Conservation (phyloP, 2,888 invertebrate genomes). For the Cryptus viduatorius region DNA sequence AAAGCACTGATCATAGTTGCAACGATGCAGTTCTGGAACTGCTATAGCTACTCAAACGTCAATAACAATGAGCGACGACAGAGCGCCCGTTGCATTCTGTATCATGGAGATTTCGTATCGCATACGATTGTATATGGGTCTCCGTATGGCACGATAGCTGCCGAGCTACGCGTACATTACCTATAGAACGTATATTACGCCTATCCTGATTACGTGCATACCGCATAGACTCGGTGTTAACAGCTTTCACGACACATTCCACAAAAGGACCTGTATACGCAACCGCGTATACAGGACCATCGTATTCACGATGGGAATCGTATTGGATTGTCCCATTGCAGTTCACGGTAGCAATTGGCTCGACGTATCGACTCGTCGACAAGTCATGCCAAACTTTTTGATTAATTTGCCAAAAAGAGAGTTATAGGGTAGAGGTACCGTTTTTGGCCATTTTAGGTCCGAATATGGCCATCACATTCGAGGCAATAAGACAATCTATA, state of each 20-base stretch:
- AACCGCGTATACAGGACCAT: too few relatives aligned
- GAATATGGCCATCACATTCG: too few relatives aligned
- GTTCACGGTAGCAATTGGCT: not conserved
- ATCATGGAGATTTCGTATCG: conserved; percentile 30
- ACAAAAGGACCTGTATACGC: conserved; percentile 4
- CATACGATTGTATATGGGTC: not conserved
- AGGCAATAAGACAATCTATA: too few relatives aligned
- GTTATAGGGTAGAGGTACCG: too few relatives aligned
- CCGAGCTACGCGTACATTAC: not conserved
- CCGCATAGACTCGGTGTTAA: conserved; percentile 31
- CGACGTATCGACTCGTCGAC: not conserved
- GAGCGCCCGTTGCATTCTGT: conserved; percentile 23
- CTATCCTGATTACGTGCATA: conserved; percentile 18
- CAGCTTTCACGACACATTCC: conserved; percentile 19
- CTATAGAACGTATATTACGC: not conserved
- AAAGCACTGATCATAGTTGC: conserved; percentile 6
- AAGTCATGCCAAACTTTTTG: not conserved
- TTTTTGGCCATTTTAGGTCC: too few relatives aligned
- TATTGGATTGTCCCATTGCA: conserved; percentile 15
- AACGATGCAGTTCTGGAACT: conserved; percentile 14
- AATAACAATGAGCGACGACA: conserved; percentile 42
- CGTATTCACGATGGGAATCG: conserved; percentile 1
- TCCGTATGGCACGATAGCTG: not conserved
- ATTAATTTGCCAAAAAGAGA: too few relatives aligned
- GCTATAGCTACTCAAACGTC: conserved; percentile 27